A percentile compares a stretch with the other conserved stretches of the same genome.
Conservation (phyloP, 30 jellyfish, hydroid and myxozoan genomes). For the Aurelia sp. region DNA sequence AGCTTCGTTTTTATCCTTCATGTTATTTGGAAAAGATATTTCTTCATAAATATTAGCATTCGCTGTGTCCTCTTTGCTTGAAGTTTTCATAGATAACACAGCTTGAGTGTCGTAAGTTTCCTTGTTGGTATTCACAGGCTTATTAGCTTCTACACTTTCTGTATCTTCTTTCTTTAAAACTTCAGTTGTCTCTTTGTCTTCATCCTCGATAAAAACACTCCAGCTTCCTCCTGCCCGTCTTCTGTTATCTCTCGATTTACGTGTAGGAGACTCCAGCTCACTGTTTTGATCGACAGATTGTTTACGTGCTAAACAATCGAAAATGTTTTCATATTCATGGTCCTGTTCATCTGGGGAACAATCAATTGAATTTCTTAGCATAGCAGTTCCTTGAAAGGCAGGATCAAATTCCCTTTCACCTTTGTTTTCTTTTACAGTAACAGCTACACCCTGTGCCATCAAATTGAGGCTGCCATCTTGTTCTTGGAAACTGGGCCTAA, state of each 20-base stretch:
- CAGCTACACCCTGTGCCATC: neutral
- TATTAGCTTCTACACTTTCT: conserved; percentile 11
- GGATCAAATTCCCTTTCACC: conserved; percentile 1
- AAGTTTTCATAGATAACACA: neutral
- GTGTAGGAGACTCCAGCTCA: conserved; percentile 15
- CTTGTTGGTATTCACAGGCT: neutral
- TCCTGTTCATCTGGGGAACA: conserved; percentile 22
- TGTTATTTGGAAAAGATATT: conserved; percentile 45
- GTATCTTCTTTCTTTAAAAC: neutral
- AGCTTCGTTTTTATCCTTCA: conserved; percentile 1
- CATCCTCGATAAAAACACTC: conserved; percentile 47
- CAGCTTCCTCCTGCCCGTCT: conserved; percentile 75
- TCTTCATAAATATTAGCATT: conserved; percentile 75
- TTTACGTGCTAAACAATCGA: conserved; percentile 31
- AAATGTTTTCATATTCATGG: conserved; percentile 62
- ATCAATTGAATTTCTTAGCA: neutral
- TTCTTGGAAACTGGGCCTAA: neutral
- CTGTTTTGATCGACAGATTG: neutral
- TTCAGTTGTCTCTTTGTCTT: conserved; percentile 26
- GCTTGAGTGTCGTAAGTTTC: neutral
- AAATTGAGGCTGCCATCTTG: neutral
- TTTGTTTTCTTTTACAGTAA: conserved; percentile 1
- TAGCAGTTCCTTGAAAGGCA: neutral
- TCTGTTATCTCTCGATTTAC: conserved; percentile 41
- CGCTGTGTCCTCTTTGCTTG: neutral